Conservation (phyloP, 2,797 vertebrate genomes). For the Aratinga solstitialis region DNA sequence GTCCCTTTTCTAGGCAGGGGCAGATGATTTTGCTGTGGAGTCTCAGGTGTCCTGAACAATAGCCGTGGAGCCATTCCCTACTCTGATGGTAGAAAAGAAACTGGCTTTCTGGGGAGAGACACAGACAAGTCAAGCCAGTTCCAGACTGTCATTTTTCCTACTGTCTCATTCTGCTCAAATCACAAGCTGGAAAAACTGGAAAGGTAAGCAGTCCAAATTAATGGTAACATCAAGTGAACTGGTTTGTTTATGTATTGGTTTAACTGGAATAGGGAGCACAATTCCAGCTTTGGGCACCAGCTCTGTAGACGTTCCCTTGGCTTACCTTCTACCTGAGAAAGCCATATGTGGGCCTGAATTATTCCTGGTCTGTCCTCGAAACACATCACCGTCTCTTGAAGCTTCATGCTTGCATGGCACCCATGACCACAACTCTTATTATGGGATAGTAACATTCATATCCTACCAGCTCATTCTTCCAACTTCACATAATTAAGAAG, state of each 20-base stretch:
- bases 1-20: not conserved
- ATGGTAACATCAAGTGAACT: slow-evolving; percentile 50
- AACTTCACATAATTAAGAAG: not conserved
- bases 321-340: not conserved
- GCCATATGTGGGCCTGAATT: not conserved
- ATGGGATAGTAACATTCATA: not conserved
- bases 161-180: slow-evolving; percentile 44
- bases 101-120: slow-evolving; percentile 16
- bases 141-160: slow-evolving; percentile 50
- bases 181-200: slow-evolving; percentile 70
- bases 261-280: slow-evolving; percentile 25
- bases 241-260: slow-evolving; percentile 46
- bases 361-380: not conserved
- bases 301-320: not conserved
- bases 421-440: not conserved
- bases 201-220: slow-evolving; percentile 67
- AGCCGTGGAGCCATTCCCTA: not conserved
- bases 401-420: not conserved
- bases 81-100: slow-evolving; percentile 18
- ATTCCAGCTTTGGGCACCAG: not conserved
- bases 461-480: slow-evolving; percentile 5
- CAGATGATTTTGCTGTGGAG: slow-evolving; percentile 22
- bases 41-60: slow-evolving; percentile 53
- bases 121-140: slow-evolving; percentile 53
- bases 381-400: not conserved